A percentile compares a stretch with the other conserved stretches of the same genome.
These are phyloP conservation scores for Syngnathus typhle DNA, from an alignment of 2,113 vertebrate species.

Conservation along the genomic window DNA sequence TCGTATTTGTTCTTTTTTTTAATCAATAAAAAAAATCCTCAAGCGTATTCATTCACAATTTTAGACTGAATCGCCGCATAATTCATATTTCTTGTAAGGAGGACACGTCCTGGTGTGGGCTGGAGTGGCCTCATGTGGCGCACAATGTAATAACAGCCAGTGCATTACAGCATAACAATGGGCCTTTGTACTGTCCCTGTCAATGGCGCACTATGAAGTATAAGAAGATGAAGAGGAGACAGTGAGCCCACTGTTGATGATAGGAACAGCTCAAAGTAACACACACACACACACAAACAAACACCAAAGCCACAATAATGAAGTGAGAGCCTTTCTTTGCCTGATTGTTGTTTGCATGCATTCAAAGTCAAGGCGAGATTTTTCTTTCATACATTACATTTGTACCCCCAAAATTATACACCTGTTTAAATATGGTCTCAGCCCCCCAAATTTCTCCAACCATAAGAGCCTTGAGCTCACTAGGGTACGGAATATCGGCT, in stretches of 20 bases:
- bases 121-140: conserved; percentile 55
- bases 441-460: background rate
- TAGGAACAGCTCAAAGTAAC: conserved; percentile 23
- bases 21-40: background rate
- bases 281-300: conserved; percentile 27
- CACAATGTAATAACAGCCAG: conserved; percentile 4
- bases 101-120: conserved; percentile 18
- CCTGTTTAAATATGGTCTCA: background rate
- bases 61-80: background rate
- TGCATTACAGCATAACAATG: conserved; percentile 41
- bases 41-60: conserved; percentile 7
- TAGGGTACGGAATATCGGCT: background rate
- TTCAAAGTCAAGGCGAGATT: background rate
- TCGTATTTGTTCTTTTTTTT: background rate
- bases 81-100: conserved; percentile 20
- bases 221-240: conserved; percentile 49
- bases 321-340: background rate
- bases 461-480: background rate
- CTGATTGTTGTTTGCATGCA: background rate
- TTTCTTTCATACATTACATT: too few relatives aligned
- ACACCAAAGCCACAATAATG: conserved; percentile 13
- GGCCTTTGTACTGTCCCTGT: conserved; percentile 35
- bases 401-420: too few relatives aligned
- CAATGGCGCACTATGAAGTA: conserved; percentile 37
- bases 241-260: conserved; percentile 48